Evolutionary conservation across 2,113 vertebrate species (phyloP), one percentile per base, ranked within the genome.

Genomic region (Coreoperca whiteheadi): DNA sequence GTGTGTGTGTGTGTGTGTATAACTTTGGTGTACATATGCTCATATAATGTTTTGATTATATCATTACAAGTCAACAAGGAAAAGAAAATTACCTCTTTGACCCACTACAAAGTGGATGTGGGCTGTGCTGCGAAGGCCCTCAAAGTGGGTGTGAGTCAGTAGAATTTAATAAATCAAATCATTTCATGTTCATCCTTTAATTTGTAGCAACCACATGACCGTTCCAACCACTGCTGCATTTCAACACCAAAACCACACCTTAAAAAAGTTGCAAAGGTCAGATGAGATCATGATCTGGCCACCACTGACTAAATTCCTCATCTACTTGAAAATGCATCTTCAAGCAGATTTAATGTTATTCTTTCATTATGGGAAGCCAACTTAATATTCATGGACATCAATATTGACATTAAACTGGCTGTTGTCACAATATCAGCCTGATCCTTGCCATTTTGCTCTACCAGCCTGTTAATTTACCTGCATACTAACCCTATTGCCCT

Each of bases 51-150:
- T 83, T 81, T 70, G 82, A 83, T 87, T 68, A 77, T 71, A 61
- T 78, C 59, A 66, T 71, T 83, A 76, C 37, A 78, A 77, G 77
- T 84, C 79, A 79, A 83, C 73, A 79, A 86, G 83, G 73, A 69
- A 83, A 80, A 59, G 50, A 71, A 84, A 85, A 91, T 88, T 50
- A 78, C 48, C 73, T 81, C 85, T 92, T 92, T 92, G 84, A 91
- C 81, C 68, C 34, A 72, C 76, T 82, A 78, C 72, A 91, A 85
- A 89, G 77, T 79, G 67, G 73, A 76, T 63, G 81, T 41, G 72
- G 87, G 68, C 66, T 77, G 73, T 41, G 73, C 66, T 32, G 71
- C 4, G 1, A 74, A 83, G 46, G 63, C 77, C 85, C 73, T 87
- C 60, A 82, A 78, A 86, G 84, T 75, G 66, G 71, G 70, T 69